Conservation (phyloP, 92 coral and sea anemone genomes). For the Paramuricea clavata region DNA sequence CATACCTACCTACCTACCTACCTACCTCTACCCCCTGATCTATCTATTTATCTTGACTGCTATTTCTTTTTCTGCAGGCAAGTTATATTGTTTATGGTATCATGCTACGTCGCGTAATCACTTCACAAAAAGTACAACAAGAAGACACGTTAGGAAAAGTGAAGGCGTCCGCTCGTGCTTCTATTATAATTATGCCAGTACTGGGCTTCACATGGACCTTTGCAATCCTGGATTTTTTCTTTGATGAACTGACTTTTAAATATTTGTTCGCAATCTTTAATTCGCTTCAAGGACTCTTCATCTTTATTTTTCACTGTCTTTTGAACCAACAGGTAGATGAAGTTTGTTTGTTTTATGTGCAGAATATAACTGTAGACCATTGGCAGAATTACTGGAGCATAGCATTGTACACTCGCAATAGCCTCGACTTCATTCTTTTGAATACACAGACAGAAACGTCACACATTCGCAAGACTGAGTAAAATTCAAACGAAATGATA, state of each 20-base stretch:
- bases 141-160: constrained; percentile 58
- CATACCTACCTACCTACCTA: background rate
- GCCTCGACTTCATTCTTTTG: too few relatives aligned
- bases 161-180: constrained; percentile 55
- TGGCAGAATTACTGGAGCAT: too few relatives aligned
- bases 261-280: constrained; percentile 78
- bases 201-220: constrained; percentile 76
- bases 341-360: background rate
- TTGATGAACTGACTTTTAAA: constrained; percentile 64
- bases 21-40: background rate
- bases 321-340: constrained; percentile 65
- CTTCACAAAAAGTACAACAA: constrained; percentile 59
- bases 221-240: constrained; percentile 65
- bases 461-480: too few relatives aligned
- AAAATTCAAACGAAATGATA: too few relatives aligned
- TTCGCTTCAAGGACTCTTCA: constrained; percentile 73
- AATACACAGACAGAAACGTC: too few relatives aligned
- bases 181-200: constrained; percentile 66
- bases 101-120: constrained; percentile 56
- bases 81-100: constrained; percentile 58
- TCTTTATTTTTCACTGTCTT: constrained; percentile 74
- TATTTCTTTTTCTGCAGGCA: constrained; percentile 35
- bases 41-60: background rate
- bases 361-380: too few relatives aligned
- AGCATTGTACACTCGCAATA: too few relatives aligned